Base-by-base conservation (phyloP, 2,113 vertebrate species). In the Peromyscus leucopus region DNA sequence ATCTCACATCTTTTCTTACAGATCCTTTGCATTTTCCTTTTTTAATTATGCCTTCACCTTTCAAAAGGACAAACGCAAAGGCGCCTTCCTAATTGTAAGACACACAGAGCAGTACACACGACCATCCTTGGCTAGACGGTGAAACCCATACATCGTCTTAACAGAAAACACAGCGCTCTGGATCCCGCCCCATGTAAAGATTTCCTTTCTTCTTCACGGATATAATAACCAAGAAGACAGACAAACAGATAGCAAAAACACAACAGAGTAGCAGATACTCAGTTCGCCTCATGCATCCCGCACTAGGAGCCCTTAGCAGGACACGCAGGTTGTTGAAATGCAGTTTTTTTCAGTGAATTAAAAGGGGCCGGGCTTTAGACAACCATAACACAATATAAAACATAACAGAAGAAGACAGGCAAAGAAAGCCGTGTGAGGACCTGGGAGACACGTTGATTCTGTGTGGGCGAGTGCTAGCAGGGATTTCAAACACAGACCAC, bases 211-310 rank as follows among this genome's bases (percentile, higher is more conserved):
- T 74, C 83, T 92, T 69, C 36, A 31, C 24, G 36, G 85, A 33
- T 12, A 24, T 42, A 86, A 15, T 65, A 86, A 39, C 51, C 89
- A 87, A 97, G 82, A 75, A 96, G 80, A n/a, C 21, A 87, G 89
- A 42, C 83, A 51, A 51, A 63, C 83, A 59, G 13, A 91, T 42
- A 88, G 84, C n/a, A 61, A 76, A 89, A 75, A 75, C 5, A 16
- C 31, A 72, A 36, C 59, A 90, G 28, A 85, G 13, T 42, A 63
- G 61, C 0, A 0, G 46, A 46, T 7, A 4, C 26, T 22, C 4
- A 5, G 46, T 80, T 33, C 24, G 21, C 61, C 24, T 17, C 7
- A 6, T 0, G 7, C 0, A 6, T 42, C 12, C 57, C 46, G 22
- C 8, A 7, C 48, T 71, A 4, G 15, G 22, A 15, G 26, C 59